Base-by-base conservation (phyloP, 1,140 invertebrate genomes). In the Macrobrachium nipponense region DNA sequence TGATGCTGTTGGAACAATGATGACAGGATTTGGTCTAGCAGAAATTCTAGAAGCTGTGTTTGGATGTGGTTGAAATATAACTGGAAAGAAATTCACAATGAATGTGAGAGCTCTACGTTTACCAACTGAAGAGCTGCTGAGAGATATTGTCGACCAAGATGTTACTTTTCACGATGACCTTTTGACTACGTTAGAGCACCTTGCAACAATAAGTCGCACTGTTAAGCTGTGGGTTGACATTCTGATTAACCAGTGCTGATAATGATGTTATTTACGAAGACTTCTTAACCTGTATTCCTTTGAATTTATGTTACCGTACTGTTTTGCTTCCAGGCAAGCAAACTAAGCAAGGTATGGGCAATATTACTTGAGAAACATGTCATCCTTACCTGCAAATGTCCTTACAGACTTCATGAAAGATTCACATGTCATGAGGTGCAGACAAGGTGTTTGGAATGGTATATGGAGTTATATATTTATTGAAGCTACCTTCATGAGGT, bases 381-480 rank as follows among this genome's bases (percentile, higher is more conserved):
- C 62, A 66, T 66, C 62, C 62, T 66, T n/a, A 23, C 62, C 62
- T 6, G 20, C 5, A 66, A 51, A 77, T 77, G 17, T 77, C 43
- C 75, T 77, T 77, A 77, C 75, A 36, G 44, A 77, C 43, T 77
- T 51, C 75, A 77, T 77, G n/a, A 77, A 77, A 77, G 75, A 51
- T 77, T 77, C 75, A 77, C 75, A 77, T 77, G 43, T 77, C 27
- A 77, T 51, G 43, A 77, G 75, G 20, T 43, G 7, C 75, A 77
- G 51, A 77, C 75, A 51, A 77, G 75, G 75, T 77, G 75, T 77
- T 77, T 36, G 27, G 27, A 36, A 36, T 36, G 27, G 27, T 36
- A 36, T 36, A 36, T 36, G 27, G 27, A 36, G 27, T 36, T 1
- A 36, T 4, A 36, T 36, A 4, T 36, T 36, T 36, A 36, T 36